A percentile compares a stretch with the other conserved stretches of the same genome.
Conservation (phyloP, 2,113 vertebrate species). For the Neoarius graeffei region DNA sequence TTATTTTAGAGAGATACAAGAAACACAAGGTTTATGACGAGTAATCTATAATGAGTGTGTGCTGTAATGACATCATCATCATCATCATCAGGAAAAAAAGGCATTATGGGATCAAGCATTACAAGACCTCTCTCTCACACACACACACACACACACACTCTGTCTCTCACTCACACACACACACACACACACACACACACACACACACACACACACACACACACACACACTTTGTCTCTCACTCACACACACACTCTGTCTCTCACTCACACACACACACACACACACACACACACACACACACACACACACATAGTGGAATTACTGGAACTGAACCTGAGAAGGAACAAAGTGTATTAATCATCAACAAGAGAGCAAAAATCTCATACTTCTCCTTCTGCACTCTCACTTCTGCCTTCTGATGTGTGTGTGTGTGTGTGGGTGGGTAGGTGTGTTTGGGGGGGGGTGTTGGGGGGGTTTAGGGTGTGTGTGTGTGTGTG, state of each 20-base stretch:
- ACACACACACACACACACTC: background rate
- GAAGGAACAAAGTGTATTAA: background rate
- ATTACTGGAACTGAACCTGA: background rate
- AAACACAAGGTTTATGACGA: no score
- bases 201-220: background rate
- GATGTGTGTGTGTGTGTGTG: background rate
- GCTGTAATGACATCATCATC: background rate
- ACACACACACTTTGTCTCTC: background rate
- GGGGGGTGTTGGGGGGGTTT: background rate
- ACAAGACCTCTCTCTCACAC: background rate
- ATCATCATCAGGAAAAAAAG: background rate
- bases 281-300: background rate
- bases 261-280: no score
- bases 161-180: no score
- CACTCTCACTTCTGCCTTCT: slow-evolving; percentile 2
- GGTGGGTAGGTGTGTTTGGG: no score
- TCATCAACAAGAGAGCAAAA: background rate
- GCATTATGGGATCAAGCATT: background rate
- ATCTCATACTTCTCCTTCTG: slow-evolving; percentile 12
- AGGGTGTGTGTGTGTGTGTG: background rate
- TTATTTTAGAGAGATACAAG: no score
- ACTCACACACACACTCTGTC: slow-evolving; percentile 1
- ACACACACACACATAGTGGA: background rate
- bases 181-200: background rate
- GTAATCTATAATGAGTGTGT: background rate